Evolutionary conservation across 2,113 vertebrate genomes (phyloP), one percentile per base, ranked within the genome.

Genomic region (Mormoops blainvillei): DNA sequence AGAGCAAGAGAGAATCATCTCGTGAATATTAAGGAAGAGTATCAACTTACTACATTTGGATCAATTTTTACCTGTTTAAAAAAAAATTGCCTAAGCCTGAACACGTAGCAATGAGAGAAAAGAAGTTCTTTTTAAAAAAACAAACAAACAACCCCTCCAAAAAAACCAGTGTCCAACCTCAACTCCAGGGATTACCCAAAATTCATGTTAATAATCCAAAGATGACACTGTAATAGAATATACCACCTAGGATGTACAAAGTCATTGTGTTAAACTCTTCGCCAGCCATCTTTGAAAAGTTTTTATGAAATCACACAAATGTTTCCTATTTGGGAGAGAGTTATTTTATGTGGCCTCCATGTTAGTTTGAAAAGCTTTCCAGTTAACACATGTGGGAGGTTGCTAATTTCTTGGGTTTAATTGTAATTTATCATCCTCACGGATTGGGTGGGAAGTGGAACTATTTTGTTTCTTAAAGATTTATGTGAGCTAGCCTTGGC

Each of bases 371-470:
- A 82, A 61, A 83, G 38, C 45, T 41, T 82, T 94, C 5, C 19
- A 87, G 26, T 71, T 96, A 80, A 89, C 36, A 15, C 76, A 78
- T 28, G 22, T 92, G 18, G 31, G 56, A 91, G 33, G 65, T 38
- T 93, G 48, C 41, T 95, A 71, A 87, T 85, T 90, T 92, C n/a
- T 91, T 38, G 43, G 58, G 19, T 71, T 58, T 36, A 95, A 92
- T 33, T 94, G 9, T 68, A 63, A 89, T 73, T 97, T 94, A 76
- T 76, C 63, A 3, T 82, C 93, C 76, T 87, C 16, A 67, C 5
- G 81, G 31, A 95, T 18, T 81, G 31, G 83, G 20, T 50, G 54
- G 10, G 3, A 85, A 84, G 80, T 84, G 15, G 19, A 94, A 89
- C 28, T 73, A 33, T 89, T 93, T 38, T 67, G 45, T 90, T 83